These are phyloP conservation scores for Epiperipatus broadwayi DNA, from an alignment of 2,888 invertebrate genomes.

Conservation along the genomic window DNA sequence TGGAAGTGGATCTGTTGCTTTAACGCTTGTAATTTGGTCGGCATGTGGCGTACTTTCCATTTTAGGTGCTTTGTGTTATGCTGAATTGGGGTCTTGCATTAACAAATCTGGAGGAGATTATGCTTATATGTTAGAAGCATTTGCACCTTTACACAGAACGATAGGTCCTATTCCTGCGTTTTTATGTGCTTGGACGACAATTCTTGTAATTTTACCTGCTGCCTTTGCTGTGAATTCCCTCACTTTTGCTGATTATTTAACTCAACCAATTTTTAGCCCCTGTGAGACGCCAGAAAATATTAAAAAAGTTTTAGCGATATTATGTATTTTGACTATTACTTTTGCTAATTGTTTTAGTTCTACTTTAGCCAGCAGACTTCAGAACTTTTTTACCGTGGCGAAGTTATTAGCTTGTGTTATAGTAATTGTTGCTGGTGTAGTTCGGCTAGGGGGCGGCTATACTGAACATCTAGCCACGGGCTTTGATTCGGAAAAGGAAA, in stretches of 20 bases:
- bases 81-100: conserved; percentile 85
- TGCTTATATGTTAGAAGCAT: conserved; percentile 87
- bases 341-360: conserved; percentile 58
- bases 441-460: conserved; percentile 42
- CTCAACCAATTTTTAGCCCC: too few species aligned
- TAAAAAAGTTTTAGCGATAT: too few species aligned
- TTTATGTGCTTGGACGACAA: conserved; percentile 81
- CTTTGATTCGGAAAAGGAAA: conserved; percentile 48
- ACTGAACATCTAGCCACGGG: conserved; percentile 50
- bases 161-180: too few species aligned
- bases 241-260: conserved; percentile 83
- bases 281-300: too few species aligned
- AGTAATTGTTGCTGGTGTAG: conserved; percentile 57
- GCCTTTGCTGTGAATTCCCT: conserved; percentile 59
- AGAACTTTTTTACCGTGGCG: conserved; percentile 56
- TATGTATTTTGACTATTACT: too few species aligned
- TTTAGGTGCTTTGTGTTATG: conserved; percentile 75
- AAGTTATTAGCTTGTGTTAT: conserved; percentile 56
- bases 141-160: conserved; percentile 69
- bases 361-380: conserved; percentile 54
- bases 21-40: conserved; percentile 85
- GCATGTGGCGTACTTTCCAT: conserved; percentile 75
- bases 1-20: conserved; percentile 69
- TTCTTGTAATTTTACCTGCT: conserved; percentile 73
- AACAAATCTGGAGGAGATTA: conserved; percentile 86